phyloP scores from a whole-genome alignment of 2,888 invertebrate genomes.

The Pecten maximus region DNA sequence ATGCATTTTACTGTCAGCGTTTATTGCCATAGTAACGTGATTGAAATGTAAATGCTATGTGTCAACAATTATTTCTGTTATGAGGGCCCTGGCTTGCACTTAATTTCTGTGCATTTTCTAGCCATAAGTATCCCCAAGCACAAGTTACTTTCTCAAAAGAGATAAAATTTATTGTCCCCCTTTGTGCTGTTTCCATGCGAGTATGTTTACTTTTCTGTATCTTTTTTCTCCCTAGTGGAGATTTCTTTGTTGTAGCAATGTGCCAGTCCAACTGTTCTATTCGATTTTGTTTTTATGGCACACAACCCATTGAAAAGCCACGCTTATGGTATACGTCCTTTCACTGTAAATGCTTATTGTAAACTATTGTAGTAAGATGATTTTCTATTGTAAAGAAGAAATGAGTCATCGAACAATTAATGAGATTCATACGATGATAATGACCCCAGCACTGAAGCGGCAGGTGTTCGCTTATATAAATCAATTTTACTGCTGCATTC shows the following conservation, averaged over 20 bases:
- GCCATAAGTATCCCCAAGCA: conserved; percentile 29
- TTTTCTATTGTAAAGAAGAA: conserved; percentile 33
- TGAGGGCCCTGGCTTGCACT: conserved; percentile 13
- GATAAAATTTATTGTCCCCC: conserved; percentile 30
- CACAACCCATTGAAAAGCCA: conserved; percentile 5
- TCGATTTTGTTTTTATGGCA: conserved; percentile 1
- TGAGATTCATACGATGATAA: conserved; percentile 52
- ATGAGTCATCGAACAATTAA: conserved; percentile 42
- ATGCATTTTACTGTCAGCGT: conserved; percentile 45
- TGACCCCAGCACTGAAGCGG: conserved; percentile 41
- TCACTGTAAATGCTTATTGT: conserved; percentile 3
- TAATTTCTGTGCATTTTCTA: conserved; percentile 18
- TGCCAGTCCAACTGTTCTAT: conserved; percentile 14
- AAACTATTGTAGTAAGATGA: conserved; percentile 6
- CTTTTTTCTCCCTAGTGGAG: conserved; percentile 20
- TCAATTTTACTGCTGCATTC: conserved; percentile 52
- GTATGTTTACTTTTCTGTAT: conserved; percentile 29
- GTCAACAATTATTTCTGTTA: conserved; percentile 50
- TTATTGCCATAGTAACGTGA: conserved; percentile 55
- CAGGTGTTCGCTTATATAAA: conserved; percentile 57
- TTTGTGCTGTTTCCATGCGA: conserved; percentile 12
- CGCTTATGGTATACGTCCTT: conserved; percentile 19
- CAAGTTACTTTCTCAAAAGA: conserved; percentile 28
- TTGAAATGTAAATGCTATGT: conserved; percentile 54
- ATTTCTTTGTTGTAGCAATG: conserved; percentile 23